Conservation (phyloP, 2,888 invertebrate species). For the Rhopalosiphum nymphaeae region DNA sequence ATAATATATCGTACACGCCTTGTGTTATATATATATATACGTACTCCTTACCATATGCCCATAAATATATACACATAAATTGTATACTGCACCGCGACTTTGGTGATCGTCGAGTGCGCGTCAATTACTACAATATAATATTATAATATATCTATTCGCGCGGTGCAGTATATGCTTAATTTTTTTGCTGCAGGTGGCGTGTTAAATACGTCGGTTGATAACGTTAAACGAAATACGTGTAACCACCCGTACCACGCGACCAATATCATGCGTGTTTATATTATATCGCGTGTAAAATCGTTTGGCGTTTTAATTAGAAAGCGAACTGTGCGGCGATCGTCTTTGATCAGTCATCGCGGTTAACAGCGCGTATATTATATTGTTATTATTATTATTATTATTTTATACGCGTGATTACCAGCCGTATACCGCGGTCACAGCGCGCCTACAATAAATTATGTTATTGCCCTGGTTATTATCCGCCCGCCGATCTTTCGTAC, state of each 20-base stretch:
- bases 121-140: background rate
- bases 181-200: background rate
- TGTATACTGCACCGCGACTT: background rate
- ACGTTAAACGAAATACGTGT: background rate
- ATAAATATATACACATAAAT: background rate
- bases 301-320: constrained; percentile 52
- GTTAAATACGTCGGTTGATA: background rate
- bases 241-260: background rate
- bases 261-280: background rate
- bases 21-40: background rate
- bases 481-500: background rate
- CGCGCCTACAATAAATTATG: background rate
- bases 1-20: constrained; percentile 19
- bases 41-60: too few species aligned
- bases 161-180: background rate
- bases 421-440: constrained; percentile 7
- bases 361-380: background rate
- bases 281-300: background rate
- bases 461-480: constrained; percentile 35
- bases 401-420: background rate
- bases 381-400: background rate
- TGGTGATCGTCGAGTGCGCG: background rate
- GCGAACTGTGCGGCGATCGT: constrained; percentile 28
- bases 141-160: background rate
- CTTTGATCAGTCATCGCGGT: constrained; percentile 22